These are phyloP conservation scores for Hippasteria phrygiana DNA, from an alignment of 53 echinoderm and acorn worm genomes.

Conservation along the genomic window DNA sequence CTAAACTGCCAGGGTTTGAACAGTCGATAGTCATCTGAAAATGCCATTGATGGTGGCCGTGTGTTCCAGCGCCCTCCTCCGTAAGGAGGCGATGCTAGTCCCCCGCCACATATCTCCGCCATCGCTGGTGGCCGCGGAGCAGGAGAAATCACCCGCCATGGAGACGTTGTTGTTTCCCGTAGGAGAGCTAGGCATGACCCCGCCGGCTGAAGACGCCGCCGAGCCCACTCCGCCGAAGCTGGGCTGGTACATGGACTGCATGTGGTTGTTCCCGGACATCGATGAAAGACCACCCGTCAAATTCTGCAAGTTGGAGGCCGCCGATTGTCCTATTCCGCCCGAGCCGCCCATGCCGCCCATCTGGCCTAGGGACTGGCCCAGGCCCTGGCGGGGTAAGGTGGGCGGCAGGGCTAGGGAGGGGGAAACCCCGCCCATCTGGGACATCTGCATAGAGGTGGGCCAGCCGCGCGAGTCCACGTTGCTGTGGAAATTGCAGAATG, in stretches of 20 bases:
- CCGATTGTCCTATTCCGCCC: conserved; percentile 69
- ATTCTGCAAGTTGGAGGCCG: conserved; percentile 70
- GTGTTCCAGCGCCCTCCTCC: conserved; percentile 96
- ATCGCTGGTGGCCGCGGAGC: conserved; percentile 76
- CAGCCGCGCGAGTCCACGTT: conserved; percentile 86
- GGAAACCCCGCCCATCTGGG: conserved; percentile 82
- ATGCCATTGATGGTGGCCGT: conserved; percentile 95
- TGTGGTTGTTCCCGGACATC: conserved; percentile 82
- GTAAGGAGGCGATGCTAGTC: conserved; percentile 98
- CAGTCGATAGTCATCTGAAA: conserved; percentile 84
- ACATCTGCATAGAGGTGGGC: conserved; percentile 87
- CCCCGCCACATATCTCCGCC: conserved; percentile 94
- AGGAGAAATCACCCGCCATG: conserved; percentile 83
- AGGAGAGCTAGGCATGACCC: conserved; percentile 86
- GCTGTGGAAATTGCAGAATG: conserved; percentile 94
- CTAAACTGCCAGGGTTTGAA: background rate
- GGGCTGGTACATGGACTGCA: conserved; percentile 97
- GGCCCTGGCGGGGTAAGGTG: conserved; percentile 80
- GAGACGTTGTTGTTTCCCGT: conserved; percentile 79
- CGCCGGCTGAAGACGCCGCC: conserved; percentile 73
- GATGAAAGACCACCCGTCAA: conserved; percentile 73
- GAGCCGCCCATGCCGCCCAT: conserved; percentile 71
- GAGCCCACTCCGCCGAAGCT: conserved; percentile 86
- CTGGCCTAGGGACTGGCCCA: conserved; percentile 75
- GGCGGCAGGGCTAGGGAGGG: conserved; percentile 75